Evolutionary conservation across 2,888 invertebrate species (phyloP).

Genomic region (Drosophila nigricruria): DNA sequence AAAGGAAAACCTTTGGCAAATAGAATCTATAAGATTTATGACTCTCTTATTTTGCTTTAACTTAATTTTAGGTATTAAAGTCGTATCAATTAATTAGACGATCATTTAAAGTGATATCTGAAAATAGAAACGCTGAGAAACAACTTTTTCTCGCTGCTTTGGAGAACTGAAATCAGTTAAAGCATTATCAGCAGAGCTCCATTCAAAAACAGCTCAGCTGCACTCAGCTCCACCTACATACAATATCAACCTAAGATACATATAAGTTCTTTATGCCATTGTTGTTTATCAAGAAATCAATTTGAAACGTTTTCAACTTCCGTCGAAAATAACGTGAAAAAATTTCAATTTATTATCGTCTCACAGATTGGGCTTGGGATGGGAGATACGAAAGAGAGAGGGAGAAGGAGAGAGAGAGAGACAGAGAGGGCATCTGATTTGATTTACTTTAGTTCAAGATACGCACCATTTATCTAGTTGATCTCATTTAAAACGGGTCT

Average conservation of each 20-base stretch:
- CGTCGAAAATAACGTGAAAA: slow-evolving; percentile 48
- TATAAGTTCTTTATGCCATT: slow-evolving; percentile 11
- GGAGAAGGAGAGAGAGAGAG: background rate
- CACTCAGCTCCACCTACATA: background rate
- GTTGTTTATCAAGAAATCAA: slow-evolving; percentile 43
- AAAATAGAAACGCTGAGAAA: background rate
- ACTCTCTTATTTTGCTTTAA: too few relatives aligned
- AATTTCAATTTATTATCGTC: slow-evolving; percentile 55
- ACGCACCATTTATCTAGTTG: slow-evolving; percentile 82
- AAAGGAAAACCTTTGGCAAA: background rate
- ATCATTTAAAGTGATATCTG: background rate
- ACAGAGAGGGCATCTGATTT: slow-evolving; percentile 1
- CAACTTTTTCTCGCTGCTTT: background rate
- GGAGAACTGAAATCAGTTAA: slow-evolving; percentile 5
- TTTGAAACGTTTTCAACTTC: slow-evolving; percentile 45
- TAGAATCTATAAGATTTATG: background rate
- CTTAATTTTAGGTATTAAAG: background rate
- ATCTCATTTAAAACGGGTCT: slow-evolving; percentile 73
- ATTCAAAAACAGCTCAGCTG: background rate
- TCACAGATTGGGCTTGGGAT: slow-evolving; percentile 5
- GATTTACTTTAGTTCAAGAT: slow-evolving; percentile 54
- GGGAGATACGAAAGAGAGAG: background rate
- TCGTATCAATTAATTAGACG: background rate
- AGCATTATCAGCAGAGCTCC: slow-evolving; percentile 1
- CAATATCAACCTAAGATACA: background rate